These are phyloP conservation scores for Lagorchestes hirsutus DNA, from an alignment of 2,797 vertebrate genomes.

Conservation along the genomic window DNA sequence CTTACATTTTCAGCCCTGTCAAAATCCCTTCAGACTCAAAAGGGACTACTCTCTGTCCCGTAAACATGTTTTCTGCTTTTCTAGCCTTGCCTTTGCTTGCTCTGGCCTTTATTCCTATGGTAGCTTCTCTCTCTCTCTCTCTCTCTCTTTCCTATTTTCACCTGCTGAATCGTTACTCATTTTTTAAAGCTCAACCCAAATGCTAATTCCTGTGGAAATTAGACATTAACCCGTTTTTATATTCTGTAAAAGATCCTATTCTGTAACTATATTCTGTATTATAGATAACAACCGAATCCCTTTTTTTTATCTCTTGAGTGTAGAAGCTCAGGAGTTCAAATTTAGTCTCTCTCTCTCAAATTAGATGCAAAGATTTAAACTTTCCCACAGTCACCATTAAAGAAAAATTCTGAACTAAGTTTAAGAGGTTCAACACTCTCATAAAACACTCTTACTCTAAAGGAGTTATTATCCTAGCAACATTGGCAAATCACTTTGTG, in stretches of 20 bases:
- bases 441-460: neutral
- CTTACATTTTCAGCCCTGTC: neutral
- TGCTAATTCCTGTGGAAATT: neutral
- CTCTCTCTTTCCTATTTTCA: neutral
- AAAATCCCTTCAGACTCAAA: neutral
- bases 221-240: neutral
- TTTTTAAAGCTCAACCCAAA: neutral
- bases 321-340: neutral
- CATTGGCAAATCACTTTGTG: neutral
- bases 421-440: neutral
- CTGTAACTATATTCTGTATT: neutral
- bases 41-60: too few relatives aligned
- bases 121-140: too few relatives aligned
- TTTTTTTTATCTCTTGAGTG: neutral
- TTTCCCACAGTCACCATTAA: neutral
- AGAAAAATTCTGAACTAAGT: neutral
- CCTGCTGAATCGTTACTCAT: neutral
- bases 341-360: neutral
- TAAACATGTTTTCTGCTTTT: neutral
- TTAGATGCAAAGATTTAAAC: neutral
- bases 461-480: neutral
- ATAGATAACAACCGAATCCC: neutral
- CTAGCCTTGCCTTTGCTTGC: neutral
- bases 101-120: neutral
- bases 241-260: neutral